These are phyloP conservation scores for Sardina pilchardus DNA, from an alignment of 2,113 vertebrate species.

Conservation along the genomic window DNA sequence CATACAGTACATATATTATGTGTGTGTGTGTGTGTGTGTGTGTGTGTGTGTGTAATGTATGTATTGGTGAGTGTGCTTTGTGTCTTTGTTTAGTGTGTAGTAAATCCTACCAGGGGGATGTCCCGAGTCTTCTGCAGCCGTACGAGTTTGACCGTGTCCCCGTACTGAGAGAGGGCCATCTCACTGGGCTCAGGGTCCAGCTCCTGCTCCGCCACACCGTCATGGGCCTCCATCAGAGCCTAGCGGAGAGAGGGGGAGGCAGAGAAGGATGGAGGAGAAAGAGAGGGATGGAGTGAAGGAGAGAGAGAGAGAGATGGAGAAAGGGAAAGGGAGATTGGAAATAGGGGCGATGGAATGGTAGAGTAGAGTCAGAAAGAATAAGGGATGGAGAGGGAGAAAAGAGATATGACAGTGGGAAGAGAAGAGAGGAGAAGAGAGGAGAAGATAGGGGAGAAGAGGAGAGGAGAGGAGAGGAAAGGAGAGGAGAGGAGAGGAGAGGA, in stretches of 20 bases:
- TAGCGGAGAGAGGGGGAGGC: slow-evolving; percentile 48
- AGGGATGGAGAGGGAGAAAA: slow-evolving; percentile 33
- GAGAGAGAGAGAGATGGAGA: background rate
- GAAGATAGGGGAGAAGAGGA: no score
- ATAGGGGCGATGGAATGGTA: background rate
- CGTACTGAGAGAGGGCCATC: slow-evolving; percentile 78
- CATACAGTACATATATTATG: no score
- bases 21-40: no score
- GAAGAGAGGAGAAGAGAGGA: background rate
- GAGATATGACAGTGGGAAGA: background rate
- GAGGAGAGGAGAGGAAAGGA: background rate
- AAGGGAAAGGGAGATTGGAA: background rate
- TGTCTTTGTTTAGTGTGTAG: background rate
- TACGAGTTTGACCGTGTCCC: slow-evolving; percentile 91
- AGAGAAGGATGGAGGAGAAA: background rate
- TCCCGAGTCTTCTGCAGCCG: slow-evolving; percentile 90
- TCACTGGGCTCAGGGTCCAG: slow-evolving; percentile 79
- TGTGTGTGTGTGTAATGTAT: no score
- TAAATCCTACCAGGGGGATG: slow-evolving; percentile 84
- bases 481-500: background rate
- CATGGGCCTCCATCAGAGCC: slow-evolving; percentile 91
- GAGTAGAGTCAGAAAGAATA: background rate
- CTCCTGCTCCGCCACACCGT: slow-evolving; percentile 89
- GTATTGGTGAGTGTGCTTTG: no score
- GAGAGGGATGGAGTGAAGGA: background rate